Evolutionary conservation across 2,888 invertebrate species (phyloP), one percentile per base, ranked within the genome.

Genomic region (Aporophyla lueneburgensis): DNA sequence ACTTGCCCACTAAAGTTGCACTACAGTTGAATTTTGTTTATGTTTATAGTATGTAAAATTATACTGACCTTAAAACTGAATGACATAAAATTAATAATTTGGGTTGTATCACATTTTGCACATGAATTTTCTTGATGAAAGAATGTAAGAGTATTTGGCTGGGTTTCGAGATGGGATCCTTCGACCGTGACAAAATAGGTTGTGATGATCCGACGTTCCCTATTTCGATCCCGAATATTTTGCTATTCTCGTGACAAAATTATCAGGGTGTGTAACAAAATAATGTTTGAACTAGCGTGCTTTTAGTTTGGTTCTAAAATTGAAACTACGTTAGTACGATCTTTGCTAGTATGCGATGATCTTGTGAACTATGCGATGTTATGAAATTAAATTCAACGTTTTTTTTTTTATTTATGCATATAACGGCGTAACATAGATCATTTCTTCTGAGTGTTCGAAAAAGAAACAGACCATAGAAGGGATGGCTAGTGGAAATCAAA

Each of bases 1-100:
- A 92, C 91, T 92, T 91, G 58, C 84, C 80, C 83, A 90, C 89
- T 91, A 89, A 88, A 88, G 87, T 88, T 89, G 81, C 86, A 83
- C 83, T 83, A 81, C 72, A 76, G 83, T 83, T 84, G 79, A 86
- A 88, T 82, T 86, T 90, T 86, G 75, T 81, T 84, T 80, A 75
- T 80, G 80, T 81, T 81, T 81, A 78, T 71, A 67, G 73, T 76
- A 71, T 62, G 58, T 76, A 74, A 77, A 68, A 85, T 85, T 81
- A 73, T 61, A 24, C 46, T 43, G 12, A 43, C 58, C 24, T 74
- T 54, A 74, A 83, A 81, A 73, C 56, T 53, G 51, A 56, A 27
- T 67, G 49, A n/a, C 58, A 43, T 65, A 24, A 27, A 9, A 49
- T 54, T 51, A 27, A 54, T 67, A 46, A 62, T 66, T 54, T 51